Conservation (phyloP, 2,113 vertebrate genomes). For the Herpailurus yagouaroundi region DNA sequence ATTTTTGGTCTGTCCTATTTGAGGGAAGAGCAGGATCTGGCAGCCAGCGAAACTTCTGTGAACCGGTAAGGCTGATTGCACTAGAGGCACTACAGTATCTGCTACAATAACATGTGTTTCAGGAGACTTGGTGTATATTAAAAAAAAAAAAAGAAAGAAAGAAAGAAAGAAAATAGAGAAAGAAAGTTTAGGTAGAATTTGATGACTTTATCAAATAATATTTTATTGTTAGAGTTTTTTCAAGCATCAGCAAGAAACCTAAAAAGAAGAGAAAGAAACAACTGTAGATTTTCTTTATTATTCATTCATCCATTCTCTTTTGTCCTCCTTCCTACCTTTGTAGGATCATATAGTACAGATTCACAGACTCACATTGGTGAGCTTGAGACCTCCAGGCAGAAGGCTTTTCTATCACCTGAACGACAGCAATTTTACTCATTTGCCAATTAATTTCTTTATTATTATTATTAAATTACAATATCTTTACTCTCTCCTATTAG, state of each 20-base stretch:
- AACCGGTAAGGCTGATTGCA: neutral
- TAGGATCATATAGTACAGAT: neutral
- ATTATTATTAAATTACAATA: neutral
- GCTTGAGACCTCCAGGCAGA: neutral
- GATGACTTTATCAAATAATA: neutral
- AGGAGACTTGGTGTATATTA: neutral
- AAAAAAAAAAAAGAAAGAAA: neutral
- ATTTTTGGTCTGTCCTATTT: neutral
- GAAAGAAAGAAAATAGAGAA: no score
- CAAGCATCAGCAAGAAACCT: neutral
- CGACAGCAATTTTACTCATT: neutral
- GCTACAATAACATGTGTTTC: neutral
- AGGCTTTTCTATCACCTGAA: neutral
- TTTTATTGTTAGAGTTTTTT: neutral
- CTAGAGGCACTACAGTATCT: neutral
- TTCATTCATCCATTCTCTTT: neutral
- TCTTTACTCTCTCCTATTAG: neutral
- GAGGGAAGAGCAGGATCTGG: neutral
- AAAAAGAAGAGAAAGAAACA: neutral
- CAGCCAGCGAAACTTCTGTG: neutral
- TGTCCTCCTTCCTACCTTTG: neutral
- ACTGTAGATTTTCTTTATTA: neutral
- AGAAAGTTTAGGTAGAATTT: neutral
- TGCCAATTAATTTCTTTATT: neutral
- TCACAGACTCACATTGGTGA: neutral